phyloP scores from a whole-genome alignment of 2,888 invertebrate genomes.

The Philonicus albiceps region DNA sequence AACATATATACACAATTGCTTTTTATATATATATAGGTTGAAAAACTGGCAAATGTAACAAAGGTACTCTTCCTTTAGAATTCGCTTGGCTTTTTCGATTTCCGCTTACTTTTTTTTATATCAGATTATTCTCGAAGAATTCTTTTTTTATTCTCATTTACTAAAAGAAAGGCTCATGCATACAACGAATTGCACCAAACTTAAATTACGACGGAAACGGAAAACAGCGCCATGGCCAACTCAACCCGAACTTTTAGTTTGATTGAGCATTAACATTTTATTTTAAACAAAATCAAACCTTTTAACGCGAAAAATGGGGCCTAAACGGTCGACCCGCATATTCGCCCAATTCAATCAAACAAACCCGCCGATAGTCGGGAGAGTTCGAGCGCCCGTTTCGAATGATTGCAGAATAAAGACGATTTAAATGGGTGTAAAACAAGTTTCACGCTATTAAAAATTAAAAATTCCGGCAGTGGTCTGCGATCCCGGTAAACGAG shows the following conservation, averaged over 20 bases:
- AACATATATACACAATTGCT: no score
- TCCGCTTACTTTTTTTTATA: not conserved
- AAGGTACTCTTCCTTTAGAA: not conserved
- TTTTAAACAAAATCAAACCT: not conserved
- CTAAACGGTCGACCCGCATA: not conserved
- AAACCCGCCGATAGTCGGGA: not conserved
- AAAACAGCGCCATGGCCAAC: not conserved
- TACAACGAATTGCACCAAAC: not conserved
- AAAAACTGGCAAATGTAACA: no score
- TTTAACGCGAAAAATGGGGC: not conserved
- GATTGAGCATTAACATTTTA: not conserved
- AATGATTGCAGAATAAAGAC: slow-evolving; percentile 2
- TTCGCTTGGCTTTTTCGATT: not conserved
- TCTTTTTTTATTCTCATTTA: not conserved
- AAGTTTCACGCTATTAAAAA: not conserved
- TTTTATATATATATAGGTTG: no score
- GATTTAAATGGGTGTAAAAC: slow-evolving; percentile 3
- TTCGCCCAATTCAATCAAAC: not conserved
- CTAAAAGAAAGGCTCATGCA: not conserved
- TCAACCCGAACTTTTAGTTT: not conserved
- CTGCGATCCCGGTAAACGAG: not conserved
- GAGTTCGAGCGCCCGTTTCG: not conserved
- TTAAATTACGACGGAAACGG: not conserved
- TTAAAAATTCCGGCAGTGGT: not conserved
- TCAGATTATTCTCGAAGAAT: not conserved